These are phyloP conservation scores for Cataglyphis altisquamis DNA, from an alignment of 2,888 invertebrate species.

Conservation along the genomic window DNA sequence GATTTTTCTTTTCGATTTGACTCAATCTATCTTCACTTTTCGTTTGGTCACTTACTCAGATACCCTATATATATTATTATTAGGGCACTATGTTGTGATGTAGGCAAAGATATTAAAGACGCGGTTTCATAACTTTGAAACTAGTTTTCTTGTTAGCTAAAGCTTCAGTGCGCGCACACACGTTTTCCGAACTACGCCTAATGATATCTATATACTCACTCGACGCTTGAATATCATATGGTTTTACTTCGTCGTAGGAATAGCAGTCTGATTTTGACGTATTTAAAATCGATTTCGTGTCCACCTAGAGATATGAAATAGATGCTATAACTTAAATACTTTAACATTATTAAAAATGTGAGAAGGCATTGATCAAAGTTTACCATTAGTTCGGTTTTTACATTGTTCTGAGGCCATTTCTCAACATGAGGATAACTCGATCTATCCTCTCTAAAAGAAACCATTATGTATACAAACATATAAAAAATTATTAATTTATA, in stretches of 20 bases:
- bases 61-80: conserved; percentile 29
- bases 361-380: background rate
- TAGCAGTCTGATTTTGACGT: conserved; percentile 60
- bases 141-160: conserved; percentile 84
- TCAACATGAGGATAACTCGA: conserved; percentile 43
- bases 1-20: no score
- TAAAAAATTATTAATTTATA: conserved; percentile 6
- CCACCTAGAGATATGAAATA: conserved; percentile 59
- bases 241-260: conserved; percentile 59
- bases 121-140: conserved; percentile 85
- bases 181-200: conserved; percentile 84
- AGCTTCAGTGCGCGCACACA: conserved; percentile 85
- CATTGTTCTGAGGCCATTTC: conserved; percentile 52
- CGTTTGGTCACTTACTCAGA: no score
- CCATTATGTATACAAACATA: background rate
- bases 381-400: conserved; percentile 59
- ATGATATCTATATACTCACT: conserved; percentile 84
- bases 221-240: conserved; percentile 80
- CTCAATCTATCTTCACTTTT: no score
- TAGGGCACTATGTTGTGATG: conserved; percentile 46
- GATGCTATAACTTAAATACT: background rate
- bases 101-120: conserved; percentile 78
- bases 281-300: conserved; percentile 53
- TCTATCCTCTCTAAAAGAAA: conserved; percentile 46
- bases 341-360: background rate